phyloP scores from a whole-genome alignment of 2,113 vertebrate species.

The Eupsittula cactorum region DNA sequence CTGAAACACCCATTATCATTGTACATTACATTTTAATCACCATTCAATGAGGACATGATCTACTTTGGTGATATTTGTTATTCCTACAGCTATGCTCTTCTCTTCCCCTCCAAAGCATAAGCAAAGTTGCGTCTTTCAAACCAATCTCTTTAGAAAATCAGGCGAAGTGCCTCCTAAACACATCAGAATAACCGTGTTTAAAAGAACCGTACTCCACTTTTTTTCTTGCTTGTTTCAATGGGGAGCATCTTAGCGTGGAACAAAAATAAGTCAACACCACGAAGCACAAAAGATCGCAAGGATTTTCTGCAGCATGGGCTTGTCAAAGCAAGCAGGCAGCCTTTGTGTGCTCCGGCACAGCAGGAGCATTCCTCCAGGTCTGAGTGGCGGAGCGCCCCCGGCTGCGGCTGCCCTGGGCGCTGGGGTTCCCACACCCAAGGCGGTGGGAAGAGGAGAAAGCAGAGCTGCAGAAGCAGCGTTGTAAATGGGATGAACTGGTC shows the following conservation, averaged over 20 bases:
- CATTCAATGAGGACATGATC: not conserved
- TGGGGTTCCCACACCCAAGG: constrained; percentile 17
- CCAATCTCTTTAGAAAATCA: not conserved
- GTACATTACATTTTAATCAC: not conserved
- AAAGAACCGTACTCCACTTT: not conserved
- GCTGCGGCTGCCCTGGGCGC: not conserved
- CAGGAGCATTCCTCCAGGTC: constrained; percentile 48
- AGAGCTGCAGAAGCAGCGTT: constrained; percentile 1
- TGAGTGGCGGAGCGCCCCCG: not conserved
- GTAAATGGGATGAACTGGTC: constrained; percentile 39
- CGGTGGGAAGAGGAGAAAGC: constrained; percentile 37
- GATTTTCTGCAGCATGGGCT: constrained; percentile 57
- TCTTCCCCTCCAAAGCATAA: not conserved
- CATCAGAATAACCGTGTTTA: not conserved
- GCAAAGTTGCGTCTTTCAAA: not conserved
- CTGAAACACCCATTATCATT: not conserved
- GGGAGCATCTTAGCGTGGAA: constrained; percentile 27
- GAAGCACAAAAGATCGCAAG: constrained; percentile 52
- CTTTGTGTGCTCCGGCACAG: constrained; percentile 49
- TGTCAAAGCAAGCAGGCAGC: constrained; percentile 62
- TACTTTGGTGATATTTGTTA: constrained; percentile 4
- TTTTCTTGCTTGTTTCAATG: not conserved
- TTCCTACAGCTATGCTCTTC: not conserved
- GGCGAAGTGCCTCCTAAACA: not conserved
- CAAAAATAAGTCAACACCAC: constrained; percentile 40